phyloP scores from a whole-genome alignment of 2,113 vertebrate species.

The Sinocyclocheilus maitianheensis region DNA sequence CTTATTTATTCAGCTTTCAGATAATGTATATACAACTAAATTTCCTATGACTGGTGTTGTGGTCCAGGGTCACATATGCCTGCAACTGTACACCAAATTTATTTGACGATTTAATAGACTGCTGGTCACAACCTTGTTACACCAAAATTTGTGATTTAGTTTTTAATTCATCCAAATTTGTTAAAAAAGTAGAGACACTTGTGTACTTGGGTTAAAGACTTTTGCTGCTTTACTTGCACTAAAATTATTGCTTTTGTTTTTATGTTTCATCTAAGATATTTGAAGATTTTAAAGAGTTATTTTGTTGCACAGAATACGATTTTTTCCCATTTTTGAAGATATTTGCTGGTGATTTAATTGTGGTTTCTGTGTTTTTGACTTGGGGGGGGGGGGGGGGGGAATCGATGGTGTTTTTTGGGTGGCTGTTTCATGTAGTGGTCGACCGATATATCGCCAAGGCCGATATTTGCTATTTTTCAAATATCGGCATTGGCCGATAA shows the following conservation, averaged over 20 bases:
- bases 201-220: too few relatives aligned
- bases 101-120: background rate
- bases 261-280: too few relatives aligned
- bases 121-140: background rate
- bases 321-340: background rate
- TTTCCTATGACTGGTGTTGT: too few relatives aligned
- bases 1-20: too few relatives aligned
- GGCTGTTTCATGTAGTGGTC: too few relatives aligned
- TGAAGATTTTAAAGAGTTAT: too few relatives aligned
- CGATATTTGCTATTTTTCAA: too few relatives aligned
- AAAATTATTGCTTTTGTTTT: background rate
- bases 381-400: too few relatives aligned
- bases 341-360: background rate
- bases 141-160: background rate
- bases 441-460: too few relatives aligned
- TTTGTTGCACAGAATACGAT: background rate
- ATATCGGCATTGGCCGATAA: too few relatives aligned
- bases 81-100: background rate
- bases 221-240: background rate
- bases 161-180: background rate
- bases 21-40: too few relatives aligned
- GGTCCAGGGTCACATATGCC: background rate
- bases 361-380: background rate
- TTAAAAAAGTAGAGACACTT: background rate
- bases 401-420: too few relatives aligned